These are phyloP conservation scores for Sciaenops ocellatus DNA, from an alignment of 2,797 vertebrate genomes.

Conservation along the genomic window DNA sequence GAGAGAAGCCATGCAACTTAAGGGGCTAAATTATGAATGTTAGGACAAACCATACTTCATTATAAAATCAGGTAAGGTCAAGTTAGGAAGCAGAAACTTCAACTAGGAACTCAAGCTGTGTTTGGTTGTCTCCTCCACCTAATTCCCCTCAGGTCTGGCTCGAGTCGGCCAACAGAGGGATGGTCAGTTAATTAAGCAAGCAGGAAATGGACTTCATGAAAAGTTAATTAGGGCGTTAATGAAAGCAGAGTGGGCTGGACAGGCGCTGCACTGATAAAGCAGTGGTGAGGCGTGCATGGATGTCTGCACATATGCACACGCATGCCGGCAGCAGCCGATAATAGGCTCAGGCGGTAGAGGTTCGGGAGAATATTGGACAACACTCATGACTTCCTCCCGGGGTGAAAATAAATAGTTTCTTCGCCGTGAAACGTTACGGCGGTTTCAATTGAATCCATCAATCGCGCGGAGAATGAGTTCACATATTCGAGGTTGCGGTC, in stretches of 20 bases:
- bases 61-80: constrained; percentile 31
- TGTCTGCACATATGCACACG: not conserved
- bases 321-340: constrained; percentile 38
- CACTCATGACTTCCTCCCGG: constrained; percentile 23
- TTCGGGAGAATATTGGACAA: constrained; percentile 31
- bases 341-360: constrained; percentile 33
- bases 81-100: not conserved
- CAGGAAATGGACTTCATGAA: constrained; percentile 75
- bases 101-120: constrained; percentile 29
- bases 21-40: constrained; percentile 50
- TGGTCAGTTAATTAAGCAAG: constrained; percentile 80
- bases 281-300: not conserved
- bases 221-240: constrained; percentile 82
- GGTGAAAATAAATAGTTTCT: constrained; percentile 39
- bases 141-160: constrained; percentile 37
- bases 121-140: constrained; percentile 31
- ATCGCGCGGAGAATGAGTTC: constrained; percentile 1
- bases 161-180: constrained; percentile 56
- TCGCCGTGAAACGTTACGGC: constrained; percentile 19
- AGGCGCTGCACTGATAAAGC: constrained; percentile 64
- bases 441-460: constrained; percentile 35
- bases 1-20: constrained; percentile 1
- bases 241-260: constrained; percentile 66
- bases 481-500: constrained; percentile 41
- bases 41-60: constrained; percentile 20